Conservation (phyloP, 1,140 invertebrate genomes). For the Stegodyphus mimosarum region DNA sequence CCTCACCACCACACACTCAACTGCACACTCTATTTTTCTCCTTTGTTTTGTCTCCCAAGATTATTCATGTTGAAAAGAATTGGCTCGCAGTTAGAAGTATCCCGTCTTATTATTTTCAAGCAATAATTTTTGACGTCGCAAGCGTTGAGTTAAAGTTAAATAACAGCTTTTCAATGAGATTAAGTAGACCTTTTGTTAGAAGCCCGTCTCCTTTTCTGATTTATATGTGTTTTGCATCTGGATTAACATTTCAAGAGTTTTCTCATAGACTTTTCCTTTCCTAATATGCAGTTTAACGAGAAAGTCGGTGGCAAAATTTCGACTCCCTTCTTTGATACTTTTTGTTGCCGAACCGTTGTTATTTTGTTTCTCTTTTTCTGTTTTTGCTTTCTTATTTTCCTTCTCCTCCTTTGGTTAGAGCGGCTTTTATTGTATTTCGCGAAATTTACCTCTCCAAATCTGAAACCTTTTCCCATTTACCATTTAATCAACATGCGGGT, state of each 20-base stretch:
- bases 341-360: background rate
- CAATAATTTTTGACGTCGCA: conserved; percentile 58
- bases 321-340: background rate
- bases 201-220: conserved; percentile 24
- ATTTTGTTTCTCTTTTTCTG: background rate
- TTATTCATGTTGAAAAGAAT: conserved; percentile 60
- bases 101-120: conserved; percentile 59
- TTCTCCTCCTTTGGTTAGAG: background rate
- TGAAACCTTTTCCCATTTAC: no score
- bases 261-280: background rate
- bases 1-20: conserved; percentile 9
- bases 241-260: conserved; percentile 58
- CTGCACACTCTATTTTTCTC: conserved; percentile 50
- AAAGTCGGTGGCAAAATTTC: background rate
- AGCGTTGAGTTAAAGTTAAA: conserved; percentile 48
- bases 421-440: background rate
- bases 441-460: no score
- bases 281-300: no score
- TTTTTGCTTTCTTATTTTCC: background rate
- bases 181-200: conserved; percentile 53
- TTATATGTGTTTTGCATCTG: conserved; percentile 38
- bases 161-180: conserved; percentile 61
- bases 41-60: conserved; percentile 57
- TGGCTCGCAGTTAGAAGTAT: conserved; percentile 47
- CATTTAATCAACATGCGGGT: no score